These are phyloP conservation scores for Perodicticus potto DNA, from an alignment of 2,797 vertebrate genomes.

Conservation along the genomic window DNA sequence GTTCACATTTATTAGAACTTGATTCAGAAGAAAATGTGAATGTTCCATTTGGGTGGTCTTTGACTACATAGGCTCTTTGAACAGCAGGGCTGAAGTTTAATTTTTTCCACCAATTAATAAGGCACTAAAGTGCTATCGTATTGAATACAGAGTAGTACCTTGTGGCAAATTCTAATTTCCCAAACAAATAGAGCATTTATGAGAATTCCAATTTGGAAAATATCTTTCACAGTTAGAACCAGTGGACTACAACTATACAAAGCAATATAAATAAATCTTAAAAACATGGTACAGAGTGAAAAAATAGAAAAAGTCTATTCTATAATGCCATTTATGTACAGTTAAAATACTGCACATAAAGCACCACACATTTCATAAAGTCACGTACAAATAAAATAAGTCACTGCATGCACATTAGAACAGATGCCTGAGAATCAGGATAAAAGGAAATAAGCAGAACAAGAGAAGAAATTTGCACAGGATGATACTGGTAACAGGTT, in stretches of 20 bases:
- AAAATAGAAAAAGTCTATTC: neutral
- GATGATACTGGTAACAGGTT: neutral
- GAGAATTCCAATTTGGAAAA: slow-evolving; percentile 15
- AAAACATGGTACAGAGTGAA: neutral
- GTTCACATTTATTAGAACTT: neutral
- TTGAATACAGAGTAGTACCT: slow-evolving; percentile 25
- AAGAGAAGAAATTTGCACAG: too few species aligned
- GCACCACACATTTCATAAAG: neutral
- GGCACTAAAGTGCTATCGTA: neutral
- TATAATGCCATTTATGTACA: neutral
- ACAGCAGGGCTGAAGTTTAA: neutral
- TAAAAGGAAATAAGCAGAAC: neutral
- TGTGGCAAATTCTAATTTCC: slow-evolving; percentile 56
- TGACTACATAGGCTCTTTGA: neutral
- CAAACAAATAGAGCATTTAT: slow-evolving; percentile 55
- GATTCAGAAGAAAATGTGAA: neutral
- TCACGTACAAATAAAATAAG: neutral
- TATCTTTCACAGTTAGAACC: neutral
- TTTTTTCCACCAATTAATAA: slow-evolving; percentile 37
- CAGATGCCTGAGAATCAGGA: neutral
- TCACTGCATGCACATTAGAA: neutral
- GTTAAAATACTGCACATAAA: neutral
- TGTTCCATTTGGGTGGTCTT: neutral
- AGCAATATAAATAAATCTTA: slow-evolving; percentile 21
- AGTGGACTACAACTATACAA: neutral